These are phyloP conservation scores for Phyllotreta cruciferae DNA, from an alignment of 2,888 invertebrate genomes.

Conservation along the genomic window DNA sequence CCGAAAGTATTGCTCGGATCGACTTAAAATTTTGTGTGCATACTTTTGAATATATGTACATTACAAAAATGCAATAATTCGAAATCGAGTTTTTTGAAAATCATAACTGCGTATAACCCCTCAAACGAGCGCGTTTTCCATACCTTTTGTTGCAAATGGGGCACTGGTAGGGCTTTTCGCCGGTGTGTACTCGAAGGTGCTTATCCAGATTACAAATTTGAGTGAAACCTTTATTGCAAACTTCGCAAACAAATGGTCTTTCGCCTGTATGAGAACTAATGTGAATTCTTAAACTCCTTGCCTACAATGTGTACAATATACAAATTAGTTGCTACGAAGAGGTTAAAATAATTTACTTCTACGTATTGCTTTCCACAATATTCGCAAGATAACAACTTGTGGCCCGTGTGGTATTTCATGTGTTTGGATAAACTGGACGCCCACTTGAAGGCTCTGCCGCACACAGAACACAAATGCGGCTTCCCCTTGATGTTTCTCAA, in stretches of 20 bases:
- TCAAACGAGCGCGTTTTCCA: no score
- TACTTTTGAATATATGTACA: no score
- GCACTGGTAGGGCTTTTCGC: conserved; percentile 59
- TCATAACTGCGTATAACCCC: no score
- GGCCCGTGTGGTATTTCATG: conserved; percentile 63
- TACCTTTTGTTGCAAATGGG: conserved; percentile 60
- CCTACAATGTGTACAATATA: conserved; percentile 44
- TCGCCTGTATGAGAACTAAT: conserved; percentile 60
- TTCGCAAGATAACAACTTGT: conserved; percentile 60
- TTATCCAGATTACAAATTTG: conserved; percentile 60
- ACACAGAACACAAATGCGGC: conserved; percentile 60
- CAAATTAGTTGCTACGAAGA: conserved; percentile 7
- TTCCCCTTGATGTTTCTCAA: conserved; percentile 60
- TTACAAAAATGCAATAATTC: no score
- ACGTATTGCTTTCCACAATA: conserved; percentile 62
- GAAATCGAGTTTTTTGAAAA: no score
- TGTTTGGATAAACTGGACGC: conserved; percentile 63
- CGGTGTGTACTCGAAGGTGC: conserved; percentile 60
- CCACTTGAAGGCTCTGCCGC: conserved; percentile 63
- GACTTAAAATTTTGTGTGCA: no score
- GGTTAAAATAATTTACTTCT: conserved; percentile 51
- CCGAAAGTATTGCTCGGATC: no score
- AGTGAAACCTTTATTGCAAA: conserved; percentile 59
- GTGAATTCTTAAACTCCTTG: conserved; percentile 59
- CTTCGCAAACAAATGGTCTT: conserved; percentile 57